These are phyloP conservation scores for Ectobius pallidus DNA, from an alignment of 2,888 invertebrate genomes.

Conservation along the genomic window DNA sequence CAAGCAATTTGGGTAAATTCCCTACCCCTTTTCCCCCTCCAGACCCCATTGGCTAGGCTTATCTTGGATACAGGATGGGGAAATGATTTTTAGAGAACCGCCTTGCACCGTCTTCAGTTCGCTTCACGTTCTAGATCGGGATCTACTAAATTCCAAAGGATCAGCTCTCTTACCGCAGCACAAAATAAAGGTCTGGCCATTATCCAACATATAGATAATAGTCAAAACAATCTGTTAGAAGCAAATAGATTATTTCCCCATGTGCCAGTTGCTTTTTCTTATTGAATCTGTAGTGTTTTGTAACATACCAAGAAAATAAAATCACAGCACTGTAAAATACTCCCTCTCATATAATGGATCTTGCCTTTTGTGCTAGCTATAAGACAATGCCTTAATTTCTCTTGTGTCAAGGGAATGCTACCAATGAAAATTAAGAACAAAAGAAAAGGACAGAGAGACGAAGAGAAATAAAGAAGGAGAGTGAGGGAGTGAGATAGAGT, in stretches of 20 bases:
- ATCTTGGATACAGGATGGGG: slow-evolving; percentile 19
- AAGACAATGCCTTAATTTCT: no score
- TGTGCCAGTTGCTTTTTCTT: neutral
- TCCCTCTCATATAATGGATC: no score
- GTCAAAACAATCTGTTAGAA: slow-evolving; percentile 10
- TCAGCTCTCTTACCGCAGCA: neutral
- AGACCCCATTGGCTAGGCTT: neutral
- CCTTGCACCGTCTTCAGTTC: slow-evolving; percentile 9
- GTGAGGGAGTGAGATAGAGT: neutral
- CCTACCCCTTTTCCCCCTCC: neutral
- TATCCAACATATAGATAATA: slow-evolving; percentile 6
- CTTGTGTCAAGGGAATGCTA: no score
- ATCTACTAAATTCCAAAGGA: slow-evolving; percentile 20
- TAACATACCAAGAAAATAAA: neutral
- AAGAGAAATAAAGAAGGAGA: no score
- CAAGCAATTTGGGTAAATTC: slow-evolving; percentile 29
- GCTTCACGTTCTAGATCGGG: neutral
- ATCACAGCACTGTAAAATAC: neutral
- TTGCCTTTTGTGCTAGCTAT: no score
- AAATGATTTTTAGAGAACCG: slow-evolving; percentile 13
- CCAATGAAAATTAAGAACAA: no score
- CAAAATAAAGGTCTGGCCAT: neutral
- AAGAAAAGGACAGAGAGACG: no score
- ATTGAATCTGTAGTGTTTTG: neutral
- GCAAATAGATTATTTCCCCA: neutral